These are phyloP conservation scores for Leucoptera coffeella DNA, from an alignment of 2,888 invertebrate species.

Conservation along the genomic window DNA sequence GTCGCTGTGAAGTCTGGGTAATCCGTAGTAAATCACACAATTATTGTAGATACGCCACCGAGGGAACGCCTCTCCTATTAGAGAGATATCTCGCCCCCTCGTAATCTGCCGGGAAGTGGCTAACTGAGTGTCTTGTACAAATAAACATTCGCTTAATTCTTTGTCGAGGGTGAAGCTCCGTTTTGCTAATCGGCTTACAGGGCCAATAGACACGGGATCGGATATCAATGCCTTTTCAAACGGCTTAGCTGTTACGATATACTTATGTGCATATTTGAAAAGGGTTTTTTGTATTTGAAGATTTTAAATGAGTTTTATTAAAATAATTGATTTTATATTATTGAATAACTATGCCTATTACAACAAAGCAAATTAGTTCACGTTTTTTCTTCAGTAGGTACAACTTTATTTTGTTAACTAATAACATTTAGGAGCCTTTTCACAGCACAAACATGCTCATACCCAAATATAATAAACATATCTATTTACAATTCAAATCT, in stretches of 20 bases:
- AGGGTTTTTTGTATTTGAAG: background rate
- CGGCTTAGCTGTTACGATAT: background rate
- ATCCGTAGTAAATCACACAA: conserved; percentile 34
- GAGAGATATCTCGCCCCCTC: conserved; percentile 19
- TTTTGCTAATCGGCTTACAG: conserved; percentile 43
- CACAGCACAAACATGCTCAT: no score
- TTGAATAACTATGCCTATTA: no score
- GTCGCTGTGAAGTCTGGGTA: no score
- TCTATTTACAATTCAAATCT: no score
- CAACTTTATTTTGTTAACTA: no score
- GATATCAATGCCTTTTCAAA: conserved; percentile 16
- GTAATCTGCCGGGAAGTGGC: conserved; percentile 48
- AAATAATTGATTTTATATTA: no score
- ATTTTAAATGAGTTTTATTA: no score
- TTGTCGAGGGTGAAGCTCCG: conserved; percentile 24
- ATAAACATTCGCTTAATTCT: conserved; percentile 42
- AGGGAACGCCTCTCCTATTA: conserved; percentile 39
- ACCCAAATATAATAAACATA: no score
- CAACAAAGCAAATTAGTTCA: no score
- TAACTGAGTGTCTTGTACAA: conserved; percentile 49
- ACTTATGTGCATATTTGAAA: background rate
- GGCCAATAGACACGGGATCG: no score
- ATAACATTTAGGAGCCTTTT: no score
- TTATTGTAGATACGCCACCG: conserved; percentile 20
- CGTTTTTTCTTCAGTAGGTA: no score